phyloP scores from a whole-genome alignment of 2,797 vertebrate genomes.

The Pangasius djambal region DNA sequence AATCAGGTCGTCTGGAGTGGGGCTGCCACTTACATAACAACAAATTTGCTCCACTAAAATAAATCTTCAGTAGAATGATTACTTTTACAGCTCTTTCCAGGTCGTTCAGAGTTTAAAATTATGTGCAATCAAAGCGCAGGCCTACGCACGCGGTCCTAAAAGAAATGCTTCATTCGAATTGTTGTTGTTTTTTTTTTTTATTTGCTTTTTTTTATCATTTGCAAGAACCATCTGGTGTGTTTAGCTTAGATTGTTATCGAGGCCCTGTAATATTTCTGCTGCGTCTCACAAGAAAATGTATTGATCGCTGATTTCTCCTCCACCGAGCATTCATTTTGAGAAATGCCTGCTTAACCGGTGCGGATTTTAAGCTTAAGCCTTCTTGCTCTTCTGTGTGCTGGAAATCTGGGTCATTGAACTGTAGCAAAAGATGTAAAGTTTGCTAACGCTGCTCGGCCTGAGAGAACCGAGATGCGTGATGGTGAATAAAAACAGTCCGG shows the following conservation, averaged over 20 bases:
- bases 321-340: background rate
- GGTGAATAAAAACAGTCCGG: background rate
- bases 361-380: background rate
- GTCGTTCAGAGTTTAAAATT: constrained; percentile 8
- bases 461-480: background rate
- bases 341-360: background rate
- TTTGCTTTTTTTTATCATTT: background rate
- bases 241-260: background rate
- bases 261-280: constrained; percentile 6
- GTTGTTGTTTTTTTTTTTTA: background rate
- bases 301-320: background rate
- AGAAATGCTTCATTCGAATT: background rate
- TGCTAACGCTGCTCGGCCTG: background rate
- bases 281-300: background rate
- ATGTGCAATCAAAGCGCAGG: constrained; percentile 4
- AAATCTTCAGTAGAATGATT: background rate
- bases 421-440: constrained; percentile 19
- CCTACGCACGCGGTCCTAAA: background rate
- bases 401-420: constrained; percentile 19
- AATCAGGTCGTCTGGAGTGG: constrained; percentile 21
- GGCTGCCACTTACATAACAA: constrained; percentile 22
- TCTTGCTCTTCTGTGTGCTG: background rate
- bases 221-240: background rate
- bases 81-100: constrained; percentile 18
- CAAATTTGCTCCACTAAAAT: constrained; percentile 30